These are phyloP conservation scores for Ornithorhynchus anatinus DNA, from an alignment of 2,113 vertebrate genomes.

Conservation along the genomic window DNA sequence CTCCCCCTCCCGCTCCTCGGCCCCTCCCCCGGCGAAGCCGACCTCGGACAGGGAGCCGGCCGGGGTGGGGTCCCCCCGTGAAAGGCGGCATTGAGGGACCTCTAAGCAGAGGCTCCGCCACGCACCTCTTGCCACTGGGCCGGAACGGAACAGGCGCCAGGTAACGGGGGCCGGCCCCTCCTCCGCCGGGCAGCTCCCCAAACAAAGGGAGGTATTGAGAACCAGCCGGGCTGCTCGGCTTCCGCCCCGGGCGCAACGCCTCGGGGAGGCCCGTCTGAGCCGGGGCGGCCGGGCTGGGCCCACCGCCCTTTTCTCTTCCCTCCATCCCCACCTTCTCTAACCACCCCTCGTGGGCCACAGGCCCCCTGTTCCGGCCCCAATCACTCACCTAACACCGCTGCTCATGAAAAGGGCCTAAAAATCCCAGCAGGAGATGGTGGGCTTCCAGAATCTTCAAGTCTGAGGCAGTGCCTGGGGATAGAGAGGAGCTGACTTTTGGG, in stretches of 20 bases:
- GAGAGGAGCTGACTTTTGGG: no score
- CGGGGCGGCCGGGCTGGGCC: fast-evolving
- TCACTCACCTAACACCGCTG: background rate
- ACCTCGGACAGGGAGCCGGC: background rate
- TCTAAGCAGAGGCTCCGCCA: background rate
- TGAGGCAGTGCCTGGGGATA: no score
- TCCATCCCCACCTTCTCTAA: background rate
- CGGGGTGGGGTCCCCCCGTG: background rate
- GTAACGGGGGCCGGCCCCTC: no score
- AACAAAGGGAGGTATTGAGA: no score
- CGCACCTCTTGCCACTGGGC: background rate
- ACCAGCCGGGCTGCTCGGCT: background rate
- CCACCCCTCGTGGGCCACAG: background rate
- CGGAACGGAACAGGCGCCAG: background rate
- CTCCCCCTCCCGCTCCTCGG: no score
- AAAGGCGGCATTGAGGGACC: background rate
- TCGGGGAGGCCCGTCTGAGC: fast-evolving
- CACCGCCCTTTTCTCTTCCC: background rate
- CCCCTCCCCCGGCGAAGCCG: background rate
- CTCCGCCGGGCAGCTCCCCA: background rate
- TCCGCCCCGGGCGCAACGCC: fast-evolving
- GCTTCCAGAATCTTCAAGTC: no score
- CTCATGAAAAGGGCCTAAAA: background rate
- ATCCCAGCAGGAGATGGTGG: no score
- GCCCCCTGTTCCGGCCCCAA: no score